Conservation (phyloP, 1,140 invertebrate genomes). For the Bombus polaris region DNA sequence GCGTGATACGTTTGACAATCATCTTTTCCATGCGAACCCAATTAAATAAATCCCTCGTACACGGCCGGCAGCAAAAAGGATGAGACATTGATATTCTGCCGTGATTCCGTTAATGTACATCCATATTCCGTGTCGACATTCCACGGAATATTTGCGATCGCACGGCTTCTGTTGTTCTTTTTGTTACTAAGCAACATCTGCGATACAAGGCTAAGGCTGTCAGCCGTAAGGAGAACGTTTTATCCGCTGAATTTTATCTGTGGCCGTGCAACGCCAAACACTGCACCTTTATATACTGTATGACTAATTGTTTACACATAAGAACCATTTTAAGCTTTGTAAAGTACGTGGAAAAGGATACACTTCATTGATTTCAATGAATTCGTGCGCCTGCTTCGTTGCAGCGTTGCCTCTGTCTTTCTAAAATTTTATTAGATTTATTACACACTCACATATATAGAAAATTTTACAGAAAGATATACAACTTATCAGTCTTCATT, state of each 20-base stretch:
- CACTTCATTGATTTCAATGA: too few relatives aligned
- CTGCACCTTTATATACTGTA: not conserved
- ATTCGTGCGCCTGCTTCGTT: too few relatives aligned
- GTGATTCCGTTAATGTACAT: constrained; percentile 3
- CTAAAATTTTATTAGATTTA: too few relatives aligned
- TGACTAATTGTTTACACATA: not conserved
- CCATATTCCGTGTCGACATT: constrained; percentile 29
- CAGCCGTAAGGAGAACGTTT: constrained; percentile 18
- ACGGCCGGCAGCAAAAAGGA: too few relatives aligned
- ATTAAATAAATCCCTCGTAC: constrained; percentile 17
- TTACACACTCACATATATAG: too few relatives aligned
- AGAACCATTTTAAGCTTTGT: too few relatives aligned
- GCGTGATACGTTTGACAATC: too few relatives aligned
- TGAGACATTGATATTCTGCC: constrained; percentile 16
- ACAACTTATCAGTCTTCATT: too few relatives aligned
- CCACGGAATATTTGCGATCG: constrained; percentile 32
- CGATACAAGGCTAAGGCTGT: constrained; percentile 11
- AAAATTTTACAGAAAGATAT: too few relatives aligned
- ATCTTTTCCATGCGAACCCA: not conserved
- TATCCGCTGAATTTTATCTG: constrained; percentile 42
- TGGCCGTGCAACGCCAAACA: constrained; percentile 21
- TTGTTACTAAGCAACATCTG: constrained; percentile 29
- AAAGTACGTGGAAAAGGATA: too few relatives aligned
- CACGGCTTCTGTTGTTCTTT: not conserved
- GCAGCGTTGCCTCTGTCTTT: too few relatives aligned